Evolutionary conservation across 2,113 vertebrate genomes (phyloP).

Genomic region (Heterotis niloticus): DNA sequence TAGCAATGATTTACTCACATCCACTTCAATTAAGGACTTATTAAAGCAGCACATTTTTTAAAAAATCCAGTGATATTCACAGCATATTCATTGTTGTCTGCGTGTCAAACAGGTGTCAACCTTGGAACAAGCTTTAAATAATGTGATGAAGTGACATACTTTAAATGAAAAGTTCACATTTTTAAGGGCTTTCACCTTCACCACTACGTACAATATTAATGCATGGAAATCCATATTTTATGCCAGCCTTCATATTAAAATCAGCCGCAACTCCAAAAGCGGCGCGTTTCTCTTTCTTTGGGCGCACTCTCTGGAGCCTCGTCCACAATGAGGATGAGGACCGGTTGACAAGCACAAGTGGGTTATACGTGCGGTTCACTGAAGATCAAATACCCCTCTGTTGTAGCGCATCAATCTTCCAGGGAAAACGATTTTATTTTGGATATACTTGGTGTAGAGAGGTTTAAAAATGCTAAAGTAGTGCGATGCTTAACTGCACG

Average conservation of each 20-base stretch:
- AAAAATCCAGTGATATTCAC: not conserved
- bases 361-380: not conserved
- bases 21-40: not conserved
- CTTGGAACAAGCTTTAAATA: not conserved
- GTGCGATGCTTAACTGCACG: not conserved
- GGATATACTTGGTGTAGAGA: not conserved
- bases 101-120: not conserved
- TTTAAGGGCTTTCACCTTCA: constrained; percentile 19
- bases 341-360: not conserved
- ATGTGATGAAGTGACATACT: not conserved
- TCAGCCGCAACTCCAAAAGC: not conserved
- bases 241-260: constrained; percentile 23
- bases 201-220: constrained; percentile 5
- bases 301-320: not conserved
- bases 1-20: not conserved
- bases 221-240: constrained; percentile 16
- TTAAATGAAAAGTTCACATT: constrained; percentile 8
- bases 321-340: not conserved
- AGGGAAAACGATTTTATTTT: not conserved
- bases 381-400: not conserved
- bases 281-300: not conserved
- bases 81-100: not conserved
- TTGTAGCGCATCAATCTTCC: not conserved
- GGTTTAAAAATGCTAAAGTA: not conserved
- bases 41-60: not conserved